Base-by-base conservation (phyloP, 2,113 vertebrate species). In the Pachypanchax playfairii region DNA sequence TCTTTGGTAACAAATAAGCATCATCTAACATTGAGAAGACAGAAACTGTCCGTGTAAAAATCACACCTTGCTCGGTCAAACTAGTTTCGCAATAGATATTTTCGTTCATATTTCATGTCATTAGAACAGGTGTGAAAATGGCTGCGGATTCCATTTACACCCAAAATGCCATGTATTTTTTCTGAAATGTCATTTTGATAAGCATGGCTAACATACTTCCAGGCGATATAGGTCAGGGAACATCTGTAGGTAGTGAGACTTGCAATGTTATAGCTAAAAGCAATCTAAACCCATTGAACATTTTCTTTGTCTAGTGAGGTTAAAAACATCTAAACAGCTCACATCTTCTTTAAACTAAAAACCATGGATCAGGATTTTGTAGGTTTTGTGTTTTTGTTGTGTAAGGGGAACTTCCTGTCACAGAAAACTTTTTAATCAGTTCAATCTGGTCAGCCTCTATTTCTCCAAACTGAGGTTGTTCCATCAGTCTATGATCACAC, bases 281-380 rank as follows among this genome's bases (percentile, higher is more conserved):
- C 44, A 33, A 42, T 5, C 4, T 29, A 29, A 29, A n/a, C n/a
- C n/a, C n/a, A n/a, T n/a, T n/a, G n/a, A n/a, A n/a, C n/a, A n/a
- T 33, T 21, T 22, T 47, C 24, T 25, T 46, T 24, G 12, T 21
- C 11, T 8, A 17, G 20, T 33, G 3, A 52, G 24, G 39, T 47
- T 38, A 0, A 64, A 58, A 33, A 14, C 39, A 72, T 10, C 12
- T 33, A n/a, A n/a, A n/a, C n/a, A n/a, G n/a, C n/a, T n/a, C n/a
- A 2, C 8, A 33, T 33, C 4, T 33, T 33, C 4, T 5, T 33
- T 33, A 2, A 33, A 33, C 31, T 33, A 10, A 33, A 33, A 8
- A 8, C 12, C 2, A 5, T 33, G 12, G 2, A 33, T 11, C 8
- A 33, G 12, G n/a, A n/a, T n/a, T n/a, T n/a, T n/a, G n/a, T n/a